Conservation (phyloP, 2,888 invertebrate genomes). For the Nebria brevicollis region DNA sequence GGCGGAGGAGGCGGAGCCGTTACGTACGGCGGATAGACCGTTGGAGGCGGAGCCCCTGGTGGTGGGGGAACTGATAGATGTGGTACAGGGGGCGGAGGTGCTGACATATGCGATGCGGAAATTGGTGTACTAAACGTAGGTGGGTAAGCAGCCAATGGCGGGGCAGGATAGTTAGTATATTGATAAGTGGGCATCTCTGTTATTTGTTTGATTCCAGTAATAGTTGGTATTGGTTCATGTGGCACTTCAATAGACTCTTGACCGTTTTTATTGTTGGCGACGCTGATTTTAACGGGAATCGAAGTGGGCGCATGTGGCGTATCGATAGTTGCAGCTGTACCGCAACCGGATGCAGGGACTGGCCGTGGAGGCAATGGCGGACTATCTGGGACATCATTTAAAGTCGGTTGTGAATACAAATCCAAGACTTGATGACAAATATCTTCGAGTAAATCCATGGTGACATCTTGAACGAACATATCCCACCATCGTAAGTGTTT, state of each 20-base stretch:
- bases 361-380: constrained; percentile 69
- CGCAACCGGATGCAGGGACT: constrained; percentile 48
- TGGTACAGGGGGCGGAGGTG: constrained; percentile 64
- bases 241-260: constrained; percentile 63
- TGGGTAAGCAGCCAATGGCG: constrained; percentile 58
- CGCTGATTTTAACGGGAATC: constrained; percentile 50
- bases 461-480: constrained; percentile 95
- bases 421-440: constrained; percentile 97
- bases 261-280: constrained; percentile 64
- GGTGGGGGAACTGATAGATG: constrained; percentile 58
- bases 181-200: constrained; percentile 51
- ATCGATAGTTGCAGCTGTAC: constrained; percentile 44
- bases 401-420: constrained; percentile 82
- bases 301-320: constrained; percentile 45
- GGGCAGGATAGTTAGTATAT: constrained; percentile 54
- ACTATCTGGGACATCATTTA: constrained; percentile 72
- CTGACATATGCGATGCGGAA: constrained; percentile 56
- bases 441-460: constrained; percentile 94
- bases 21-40: constrained; percentile 57
- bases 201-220: constrained; percentile 36
- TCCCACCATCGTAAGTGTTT: constrained; percentile 96
- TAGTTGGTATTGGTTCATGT: constrained; percentile 26
- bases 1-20: constrained; percentile 60
- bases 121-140: constrained; percentile 52
- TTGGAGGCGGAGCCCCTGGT: constrained; percentile 56